Evolutionary conservation across 1,140 invertebrate genomes (phyloP).

Genomic region (Lutraria rhynchaena): DNA sequence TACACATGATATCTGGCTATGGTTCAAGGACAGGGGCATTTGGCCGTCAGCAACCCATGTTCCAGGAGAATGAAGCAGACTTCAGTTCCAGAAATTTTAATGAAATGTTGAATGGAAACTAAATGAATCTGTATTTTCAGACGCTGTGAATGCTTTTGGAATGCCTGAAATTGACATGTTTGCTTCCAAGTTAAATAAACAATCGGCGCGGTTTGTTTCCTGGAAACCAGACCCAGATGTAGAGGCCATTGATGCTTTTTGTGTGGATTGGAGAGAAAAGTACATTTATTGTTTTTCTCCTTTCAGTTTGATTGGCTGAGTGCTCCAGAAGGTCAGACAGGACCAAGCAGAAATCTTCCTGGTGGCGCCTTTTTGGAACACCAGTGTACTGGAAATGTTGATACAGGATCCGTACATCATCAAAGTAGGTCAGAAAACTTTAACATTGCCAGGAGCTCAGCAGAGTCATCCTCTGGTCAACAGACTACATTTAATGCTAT

Average conservation of each 20-base stretch:
- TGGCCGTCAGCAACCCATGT: constrained; percentile 38
- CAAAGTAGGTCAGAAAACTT: constrained; percentile 8
- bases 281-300: constrained; percentile 45
- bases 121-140: background rate
- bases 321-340: constrained; percentile 27
- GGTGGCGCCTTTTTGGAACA: constrained; percentile 56
- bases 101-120: constrained; percentile 21
- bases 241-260: constrained; percentile 34
- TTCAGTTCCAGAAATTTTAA: background rate
- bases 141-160: background rate
- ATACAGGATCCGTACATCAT: constrained; percentile 31
- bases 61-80: background rate
- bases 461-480: constrained; percentile 41
- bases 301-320: constrained; percentile 38
- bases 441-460: constrained; percentile 20
- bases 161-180: constrained; percentile 48
- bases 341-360: constrained; percentile 27
- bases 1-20: constrained; percentile 38
- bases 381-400: constrained; percentile 42
- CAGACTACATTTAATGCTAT: constrained; percentile 55
- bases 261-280: constrained; percentile 10
- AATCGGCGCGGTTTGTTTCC: constrained; percentile 38
- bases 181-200: constrained; percentile 45
- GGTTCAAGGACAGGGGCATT: constrained; percentile 10
- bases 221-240: constrained; percentile 55